Percentiles rank a stretch among this genome's conserved stretches.
Conservation (phyloP, 1,140 invertebrate genomes). For the Drosophila pectinifera region DNA sequence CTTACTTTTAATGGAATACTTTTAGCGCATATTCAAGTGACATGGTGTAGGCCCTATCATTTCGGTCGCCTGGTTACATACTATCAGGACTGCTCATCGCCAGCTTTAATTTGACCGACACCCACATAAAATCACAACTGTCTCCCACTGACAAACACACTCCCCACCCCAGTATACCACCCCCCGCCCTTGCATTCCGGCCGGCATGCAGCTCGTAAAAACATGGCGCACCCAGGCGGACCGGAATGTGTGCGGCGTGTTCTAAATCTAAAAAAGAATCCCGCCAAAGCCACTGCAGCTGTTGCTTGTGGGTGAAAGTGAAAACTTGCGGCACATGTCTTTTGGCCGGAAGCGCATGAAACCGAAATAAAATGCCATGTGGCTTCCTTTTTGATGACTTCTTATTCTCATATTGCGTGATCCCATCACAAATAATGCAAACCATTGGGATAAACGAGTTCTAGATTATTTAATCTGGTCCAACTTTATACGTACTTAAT, state of each 20-base stretch:
- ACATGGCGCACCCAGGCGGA: constrained; percentile 28
- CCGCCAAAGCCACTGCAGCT: constrained; percentile 53
- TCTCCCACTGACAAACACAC: constrained; percentile 26
- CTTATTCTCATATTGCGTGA: constrained; percentile 10
- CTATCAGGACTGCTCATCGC: constrained; percentile 1
- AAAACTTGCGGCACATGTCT: constrained; percentile 55
- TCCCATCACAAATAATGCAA: neutral
- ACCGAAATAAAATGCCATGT: constrained; percentile 58
- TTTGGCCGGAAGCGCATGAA: constrained; percentile 64
- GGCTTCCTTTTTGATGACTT: constrained; percentile 27
- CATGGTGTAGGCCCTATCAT: neutral
- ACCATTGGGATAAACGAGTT: neutral
- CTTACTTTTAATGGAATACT: constrained; percentile 18
- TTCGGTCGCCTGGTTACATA: neutral
- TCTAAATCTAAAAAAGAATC: constrained; percentile 64
- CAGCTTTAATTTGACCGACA: constrained; percentile 27
- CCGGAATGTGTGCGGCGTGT: constrained; percentile 42
- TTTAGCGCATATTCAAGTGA: neutral
- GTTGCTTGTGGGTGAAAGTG: constrained; percentile 65
- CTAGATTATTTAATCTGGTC: neutral
- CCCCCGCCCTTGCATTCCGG: constrained; percentile 18
- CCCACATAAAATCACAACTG: constrained; percentile 49
- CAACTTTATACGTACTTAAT: neutral
- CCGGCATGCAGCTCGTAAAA: constrained; percentile 42
- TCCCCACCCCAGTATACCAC: neutral